phyloP scores from a whole-genome alignment of 2,888 invertebrate species.

The Ectemnius continuus region DNA sequence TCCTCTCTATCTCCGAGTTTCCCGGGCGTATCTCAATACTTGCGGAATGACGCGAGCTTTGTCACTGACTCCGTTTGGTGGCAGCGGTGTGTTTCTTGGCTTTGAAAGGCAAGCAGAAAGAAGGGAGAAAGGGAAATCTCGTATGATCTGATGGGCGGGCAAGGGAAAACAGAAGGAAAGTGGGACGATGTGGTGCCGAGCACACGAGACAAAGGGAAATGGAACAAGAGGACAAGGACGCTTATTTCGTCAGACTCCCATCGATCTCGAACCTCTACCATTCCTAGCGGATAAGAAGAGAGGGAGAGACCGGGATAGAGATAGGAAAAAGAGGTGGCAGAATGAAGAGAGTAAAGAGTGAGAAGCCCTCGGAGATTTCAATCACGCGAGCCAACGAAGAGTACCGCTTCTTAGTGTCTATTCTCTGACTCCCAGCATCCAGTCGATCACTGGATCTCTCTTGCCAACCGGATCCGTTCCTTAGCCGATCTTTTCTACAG shows the following conservation, averaged over 20 bases:
- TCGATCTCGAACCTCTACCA: neutral
- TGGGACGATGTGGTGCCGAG: no score
- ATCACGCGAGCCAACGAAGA: neutral
- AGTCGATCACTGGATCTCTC: neutral
- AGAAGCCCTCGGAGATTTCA: constrained; percentile 13
- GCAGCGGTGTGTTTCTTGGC: neutral
- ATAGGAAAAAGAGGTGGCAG: neutral
- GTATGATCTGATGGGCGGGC: no score
- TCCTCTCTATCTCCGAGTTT: no score
- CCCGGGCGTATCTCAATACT: neutral
- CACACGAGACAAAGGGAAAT: neutral
- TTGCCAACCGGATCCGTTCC: constrained; percentile 7
- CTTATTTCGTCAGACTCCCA: constrained; percentile 5
- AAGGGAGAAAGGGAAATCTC: neutral
- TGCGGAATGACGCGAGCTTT: neutral
- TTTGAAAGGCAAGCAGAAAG: neutral
- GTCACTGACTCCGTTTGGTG: neutral
- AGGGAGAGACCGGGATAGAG: neutral
- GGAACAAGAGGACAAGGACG: neutral
- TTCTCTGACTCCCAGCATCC: constrained; percentile 3
- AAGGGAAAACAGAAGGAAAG: no score
- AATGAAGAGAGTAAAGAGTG: constrained; percentile 1
- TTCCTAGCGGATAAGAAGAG: neutral
- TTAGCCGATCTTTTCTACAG: constrained; percentile 2
- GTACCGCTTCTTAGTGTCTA: neutral